Conservation (phyloP, 2,113 vertebrate genomes). For the Pipa parva region DNA sequence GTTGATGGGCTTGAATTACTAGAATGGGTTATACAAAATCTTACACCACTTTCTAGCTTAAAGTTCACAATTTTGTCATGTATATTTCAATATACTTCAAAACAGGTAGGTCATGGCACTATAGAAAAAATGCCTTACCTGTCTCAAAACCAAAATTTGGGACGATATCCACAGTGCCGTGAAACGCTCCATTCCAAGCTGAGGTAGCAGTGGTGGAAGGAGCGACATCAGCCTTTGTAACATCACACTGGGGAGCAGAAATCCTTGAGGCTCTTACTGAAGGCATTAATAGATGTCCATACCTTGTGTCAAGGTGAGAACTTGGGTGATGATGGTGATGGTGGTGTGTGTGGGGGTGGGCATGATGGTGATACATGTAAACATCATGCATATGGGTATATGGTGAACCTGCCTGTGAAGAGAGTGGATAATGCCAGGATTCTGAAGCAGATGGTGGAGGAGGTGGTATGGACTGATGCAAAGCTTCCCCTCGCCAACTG, state of each 20-base stretch:
- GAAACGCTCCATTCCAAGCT: slow-evolving; percentile 81
- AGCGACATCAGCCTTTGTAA: slow-evolving; percentile 75
- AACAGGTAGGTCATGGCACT: background rate
- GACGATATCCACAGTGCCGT: slow-evolving; percentile 82
- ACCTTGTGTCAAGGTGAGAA: slow-evolving; percentile 76
- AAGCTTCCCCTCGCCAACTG: slow-evolving; percentile 79
- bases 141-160: slow-evolving; percentile 77
- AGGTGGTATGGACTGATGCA: slow-evolving; percentile 75
- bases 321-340: slow-evolving; percentile 68
- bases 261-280: slow-evolving; percentile 72
- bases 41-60: too few relatives aligned
- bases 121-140: slow-evolving; percentile 69
- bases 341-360: slow-evolving; percentile 68
- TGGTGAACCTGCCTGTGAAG: slow-evolving; percentile 74
- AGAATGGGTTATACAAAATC: too few relatives aligned
- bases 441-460: slow-evolving; percentile 70
- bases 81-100: too few relatives aligned
- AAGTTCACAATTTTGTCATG: too few relatives aligned
- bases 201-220: slow-evolving; percentile 67
- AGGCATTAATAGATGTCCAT: slow-evolving; percentile 82
- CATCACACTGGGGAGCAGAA: slow-evolving; percentile 69
- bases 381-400: slow-evolving; percentile 87
- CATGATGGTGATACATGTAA: slow-evolving; percentile 79
- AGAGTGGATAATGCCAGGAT: slow-evolving; percentile 86
- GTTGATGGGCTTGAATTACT: too few relatives aligned